Evolutionary conservation across 1,140 invertebrate species (phyloP), one percentile per base, ranked within the genome.

Genomic region (Dermatophagoides farinae): DNA sequence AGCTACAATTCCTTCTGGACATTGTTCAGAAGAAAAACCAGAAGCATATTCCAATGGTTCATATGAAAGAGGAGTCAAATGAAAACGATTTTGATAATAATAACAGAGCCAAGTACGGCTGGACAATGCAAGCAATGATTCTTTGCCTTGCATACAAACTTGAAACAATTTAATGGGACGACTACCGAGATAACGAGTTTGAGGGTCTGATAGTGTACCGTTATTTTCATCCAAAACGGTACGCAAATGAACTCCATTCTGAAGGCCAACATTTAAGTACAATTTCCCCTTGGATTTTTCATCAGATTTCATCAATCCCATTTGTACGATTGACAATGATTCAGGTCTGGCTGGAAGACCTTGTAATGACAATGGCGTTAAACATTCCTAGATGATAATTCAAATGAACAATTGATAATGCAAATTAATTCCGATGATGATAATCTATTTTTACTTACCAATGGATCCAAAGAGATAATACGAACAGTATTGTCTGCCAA

Each of bases 101-200:
- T 99, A 99, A 71, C 91, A 93, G 0, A 99, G 74, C 96, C 95
- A 99, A 0, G 91, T 91, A 64, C 95, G 78, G 65, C 89, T 96
- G 0, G 93, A 97, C 79, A 97, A 93, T 1, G 96, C 96, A 10
- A 99, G 72, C 0, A 97, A 92, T 9, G 93, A 90, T 74, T 98
- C 91, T 57, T 84, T 84, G 11, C 87, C 88, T 71, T 98, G 92
- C 78, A 97, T 95, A 74, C 77, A 72, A 41, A 98, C 92, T 67
- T 90, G 80, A 70, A 97, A 97, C 0, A 99, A 74, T 74, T 97
- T 97, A 0, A 99, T 93, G 0, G 93, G 86, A 60, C 88, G 77
- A 0, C 88, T 90, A 38, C 93, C 93, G 20, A 97, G 74, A 72
- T 97, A 98, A 68, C 95, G 79, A 0, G 93, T 97, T 65, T 95